Base-by-base conservation (phyloP, 2,113 vertebrate species). In the Cololabis saira region DNA sequence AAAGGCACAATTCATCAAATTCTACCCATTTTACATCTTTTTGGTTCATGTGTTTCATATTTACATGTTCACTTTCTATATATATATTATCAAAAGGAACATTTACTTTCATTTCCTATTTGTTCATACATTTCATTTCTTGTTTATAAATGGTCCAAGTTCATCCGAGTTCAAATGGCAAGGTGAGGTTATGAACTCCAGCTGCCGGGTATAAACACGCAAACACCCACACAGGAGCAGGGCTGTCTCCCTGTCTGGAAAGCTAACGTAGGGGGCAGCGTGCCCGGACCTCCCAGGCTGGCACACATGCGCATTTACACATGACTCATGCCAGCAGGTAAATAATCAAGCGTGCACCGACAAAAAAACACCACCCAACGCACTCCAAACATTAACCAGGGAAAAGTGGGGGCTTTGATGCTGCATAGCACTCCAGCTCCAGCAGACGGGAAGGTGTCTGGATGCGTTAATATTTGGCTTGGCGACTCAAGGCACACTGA, bases 401-500 rank as follows among this genome's bases (percentile, higher is more conserved):
- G 74, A 69, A 62, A 71, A 43, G 60, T 44, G 15, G 12, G 16
- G 37, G 40, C 57, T 55, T 21, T 51, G 50, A 17, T 50, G 48
- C 71, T 52, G 64, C 56, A 41, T 24, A 62, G 52, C 48, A 62
- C 53, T 54, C 61, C 18, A 27, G 67, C 48, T 50, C 53, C 30
- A 8, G 64, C 33, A 58, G 61, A 76, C 56, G 18, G 21, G 22
- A 72, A 42, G 59, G 76, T 77, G 78, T 84, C 71, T 70, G 53
- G 56, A 64, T 70, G 83, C 82, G 89, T 90, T 90, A 85, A 90
- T 91, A 67, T 88, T 91, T 90, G 75, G 61, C 83, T 75, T 76
- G 85, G 78, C 54, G 16, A 58, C 53, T 62, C 67, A 33, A 41
- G 47, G 48, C 76, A 78, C 53, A 69, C 72, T 30, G 43, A 51